Conservation (phyloP, 2,113 vertebrate species). For the Gallinago paraguaiae region DNA sequence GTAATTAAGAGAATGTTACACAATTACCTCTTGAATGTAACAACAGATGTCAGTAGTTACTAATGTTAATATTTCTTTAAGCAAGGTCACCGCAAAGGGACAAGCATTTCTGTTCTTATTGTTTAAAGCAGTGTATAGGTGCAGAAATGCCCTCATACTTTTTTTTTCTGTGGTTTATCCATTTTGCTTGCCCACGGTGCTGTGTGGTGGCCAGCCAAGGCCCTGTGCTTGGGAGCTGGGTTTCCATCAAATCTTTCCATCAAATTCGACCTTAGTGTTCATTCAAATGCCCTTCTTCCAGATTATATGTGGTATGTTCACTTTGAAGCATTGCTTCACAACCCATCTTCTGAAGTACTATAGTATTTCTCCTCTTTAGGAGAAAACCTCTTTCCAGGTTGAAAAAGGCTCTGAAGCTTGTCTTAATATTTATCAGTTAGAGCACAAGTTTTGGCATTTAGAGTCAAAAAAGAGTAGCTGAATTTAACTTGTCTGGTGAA, state of each 20-base stretch:
- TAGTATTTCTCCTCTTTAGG: not conserved
- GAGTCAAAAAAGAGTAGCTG: not conserved
- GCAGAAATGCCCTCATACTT: not conserved
- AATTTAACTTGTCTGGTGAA: not conserved
- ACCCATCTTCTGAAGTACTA: not conserved
- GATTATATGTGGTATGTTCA: not conserved
- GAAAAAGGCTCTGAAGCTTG: not conserved
- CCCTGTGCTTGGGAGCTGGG: not conserved
- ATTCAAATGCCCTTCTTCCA: not conserved
- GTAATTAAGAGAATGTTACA: not conserved
- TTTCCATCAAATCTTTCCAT: not conserved
- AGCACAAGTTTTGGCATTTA: not conserved
- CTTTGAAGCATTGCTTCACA: not conserved
- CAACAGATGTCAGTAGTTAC: not conserved
- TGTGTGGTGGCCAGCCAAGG: not conserved
- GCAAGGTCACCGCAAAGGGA: not conserved
- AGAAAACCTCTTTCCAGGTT: not conserved
- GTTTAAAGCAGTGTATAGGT: not conserved
- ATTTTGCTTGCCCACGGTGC: not conserved
- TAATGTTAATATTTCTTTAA: not conserved
- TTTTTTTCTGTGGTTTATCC: not conserved
- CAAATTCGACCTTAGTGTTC: not conserved
- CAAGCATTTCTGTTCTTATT: rapidly evolving
- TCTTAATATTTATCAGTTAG: not conserved
- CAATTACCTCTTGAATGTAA: not conserved